These are phyloP conservation scores for Aeoliscus strigatus DNA, from an alignment of 2,797 vertebrate genomes.

Conservation along the genomic window DNA sequence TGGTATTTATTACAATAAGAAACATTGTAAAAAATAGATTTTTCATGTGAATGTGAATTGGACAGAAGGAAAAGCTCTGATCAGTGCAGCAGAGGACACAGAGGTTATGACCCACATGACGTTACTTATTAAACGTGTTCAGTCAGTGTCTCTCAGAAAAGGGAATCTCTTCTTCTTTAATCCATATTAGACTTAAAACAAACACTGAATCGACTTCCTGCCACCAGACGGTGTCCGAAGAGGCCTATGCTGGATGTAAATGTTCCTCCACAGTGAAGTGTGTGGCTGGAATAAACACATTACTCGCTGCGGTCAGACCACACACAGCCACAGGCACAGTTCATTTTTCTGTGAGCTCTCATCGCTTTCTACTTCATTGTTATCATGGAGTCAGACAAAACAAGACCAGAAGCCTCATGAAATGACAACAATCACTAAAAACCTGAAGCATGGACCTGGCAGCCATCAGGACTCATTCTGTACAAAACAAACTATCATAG, in stretches of 20 bases:
- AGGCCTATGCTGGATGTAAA: background rate
- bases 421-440: slow-evolving; percentile 27
- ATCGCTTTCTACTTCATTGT: slow-evolving; percentile 23
- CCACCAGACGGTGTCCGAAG: background rate
- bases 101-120: no score
- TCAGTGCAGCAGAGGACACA: no score
- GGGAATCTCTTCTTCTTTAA: no score
- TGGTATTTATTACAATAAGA: no score
- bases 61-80: no score
- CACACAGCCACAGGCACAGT: slow-evolving; percentile 5
- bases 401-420: slow-evolving; percentile 10
- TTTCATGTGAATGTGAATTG: no score
- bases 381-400: slow-evolving; percentile 21
- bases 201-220: no score
- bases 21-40: no score
- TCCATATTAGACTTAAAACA: no score
- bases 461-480: slow-evolving; percentile 14
- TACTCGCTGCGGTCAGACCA: slow-evolving; percentile 6
- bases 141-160: no score
- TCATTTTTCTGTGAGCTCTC: slow-evolving; percentile 15
- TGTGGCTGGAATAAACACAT: slow-evolving; percentile 10
- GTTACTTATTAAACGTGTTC: no score
- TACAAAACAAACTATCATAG: slow-evolving; percentile 21
- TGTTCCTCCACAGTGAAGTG: slow-evolving; percentile 11
- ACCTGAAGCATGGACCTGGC: slow-evolving; percentile 8